Evolutionary conservation across 2,888 invertebrate genomes (phyloP), one percentile per base, ranked within the genome.

Genomic region (Flexamia atlantica): DNA sequence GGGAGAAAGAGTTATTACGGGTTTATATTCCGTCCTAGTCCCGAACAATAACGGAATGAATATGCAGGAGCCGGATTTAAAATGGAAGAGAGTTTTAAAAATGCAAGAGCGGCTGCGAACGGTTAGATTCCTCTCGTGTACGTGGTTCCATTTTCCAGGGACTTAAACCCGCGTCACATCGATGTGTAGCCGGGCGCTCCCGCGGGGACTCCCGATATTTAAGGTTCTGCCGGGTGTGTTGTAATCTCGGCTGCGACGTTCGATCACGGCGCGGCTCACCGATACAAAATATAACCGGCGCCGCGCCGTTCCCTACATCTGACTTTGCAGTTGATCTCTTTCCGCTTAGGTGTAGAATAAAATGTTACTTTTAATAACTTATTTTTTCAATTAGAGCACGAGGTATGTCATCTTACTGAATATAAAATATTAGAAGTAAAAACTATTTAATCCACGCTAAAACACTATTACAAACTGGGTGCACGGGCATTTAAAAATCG

Each of bases 61-160:
- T 76, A 76, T 76, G 76, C 76, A 76, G 76, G 46, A 46, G 28
- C 76, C 42, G 46, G 72, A 72, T 46, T 76, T 50, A 76, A 50
- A 76, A 76, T 76, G 76, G 76, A 76, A 76, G 76, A 76, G 46
- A 46, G 76, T 28, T 76, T 72, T 76, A 76, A 76, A 76, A 76
- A 76, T 76, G 76, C 50, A 46, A 46, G 76, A 72, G 46, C 76
- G 40, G 72, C 68, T 2, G 64, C 72, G 72, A 40, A 64, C 64
- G 64, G 64, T 64, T 32, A 40, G 20, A 81, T 81, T 81, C 81
- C 53, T 30, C 50, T 17, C 81, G 60, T 82, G 82, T 82, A 72
- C 82, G 70, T 40, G 70, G 70, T 72, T 82, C 82, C 82, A 82
- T 82, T 82, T 82, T 82, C 82, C 82, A 82, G 82, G 30, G 82